phyloP scores from a whole-genome alignment of 2,113 vertebrate species.

The Entelurus aequoreus region DNA sequence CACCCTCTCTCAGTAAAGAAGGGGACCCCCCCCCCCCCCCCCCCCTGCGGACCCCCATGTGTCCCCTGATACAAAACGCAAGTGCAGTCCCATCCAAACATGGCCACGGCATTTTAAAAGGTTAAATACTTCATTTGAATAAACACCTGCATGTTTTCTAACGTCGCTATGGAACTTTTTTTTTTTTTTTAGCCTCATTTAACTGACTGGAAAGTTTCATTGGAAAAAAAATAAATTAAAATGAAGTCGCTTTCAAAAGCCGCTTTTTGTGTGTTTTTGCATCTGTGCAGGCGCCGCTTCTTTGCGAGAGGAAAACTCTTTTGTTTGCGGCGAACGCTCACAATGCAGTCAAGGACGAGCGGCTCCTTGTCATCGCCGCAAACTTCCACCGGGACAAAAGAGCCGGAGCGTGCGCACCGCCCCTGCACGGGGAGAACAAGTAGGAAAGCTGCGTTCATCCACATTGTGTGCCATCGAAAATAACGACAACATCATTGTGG shows the following conservation, averaged over 20 bases:
- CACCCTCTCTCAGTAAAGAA: conserved; percentile 47
- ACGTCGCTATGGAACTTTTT: too few relatives aligned
- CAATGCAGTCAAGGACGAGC: neutral
- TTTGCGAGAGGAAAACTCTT: neutral
- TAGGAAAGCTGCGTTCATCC: conserved; percentile 5
- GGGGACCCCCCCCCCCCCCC: conserved; percentile 29
- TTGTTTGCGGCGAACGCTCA: neutral
- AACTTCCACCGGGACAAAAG: conserved; percentile 36
- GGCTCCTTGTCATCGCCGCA: conserved; percentile 34
- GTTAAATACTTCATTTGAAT: neutral
- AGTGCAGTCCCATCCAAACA: conserved; percentile 1
- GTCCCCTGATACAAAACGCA: conserved; percentile 28
- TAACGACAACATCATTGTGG: neutral
- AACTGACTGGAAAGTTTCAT: conserved; percentile 1
- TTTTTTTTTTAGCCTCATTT: neutral
- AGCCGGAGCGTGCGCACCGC: neutral
- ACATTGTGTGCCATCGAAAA: neutral
- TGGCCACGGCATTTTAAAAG: too few relatives aligned
- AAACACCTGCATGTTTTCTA: neutral
- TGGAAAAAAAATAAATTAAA: neutral
- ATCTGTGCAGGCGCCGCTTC: neutral
- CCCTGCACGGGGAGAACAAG: neutral
- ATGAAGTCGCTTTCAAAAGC: neutral
- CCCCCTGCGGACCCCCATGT: conserved; percentile 17
- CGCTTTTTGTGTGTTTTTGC: neutral